Conservation (phyloP, 2,888 invertebrate genomes). For the Spilarctia lutea region DNA sequence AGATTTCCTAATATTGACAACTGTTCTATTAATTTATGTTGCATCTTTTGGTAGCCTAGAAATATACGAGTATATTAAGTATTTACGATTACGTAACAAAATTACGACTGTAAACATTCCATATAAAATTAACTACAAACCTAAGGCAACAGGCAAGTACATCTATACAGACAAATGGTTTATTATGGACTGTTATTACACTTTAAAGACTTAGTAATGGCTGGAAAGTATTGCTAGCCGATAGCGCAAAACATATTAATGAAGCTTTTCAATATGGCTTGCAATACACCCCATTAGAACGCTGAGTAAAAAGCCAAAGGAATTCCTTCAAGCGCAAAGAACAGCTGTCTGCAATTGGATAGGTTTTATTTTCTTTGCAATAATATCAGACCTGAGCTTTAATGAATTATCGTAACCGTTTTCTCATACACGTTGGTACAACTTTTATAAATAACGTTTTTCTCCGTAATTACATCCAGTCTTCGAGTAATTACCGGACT, state of each 20-base stretch:
- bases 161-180: neutral
- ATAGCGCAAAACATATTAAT: neutral
- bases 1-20: too few relatives aligned
- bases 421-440: neutral
- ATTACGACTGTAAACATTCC: too few relatives aligned
- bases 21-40: too few relatives aligned
- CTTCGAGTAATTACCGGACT: conserved; percentile 5
- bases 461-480: neutral
- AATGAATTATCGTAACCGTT: neutral
- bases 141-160: too few relatives aligned
- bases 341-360: neutral
- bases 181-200: neutral
- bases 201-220: neutral
- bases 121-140: too few relatives aligned
- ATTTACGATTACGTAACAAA: too few relatives aligned
- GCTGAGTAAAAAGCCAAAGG: neutral
- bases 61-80: too few relatives aligned
- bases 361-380: neutral
- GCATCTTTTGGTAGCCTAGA: too few relatives aligned
- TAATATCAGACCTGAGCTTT: neutral
- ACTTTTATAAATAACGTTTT: neutral
- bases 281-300: neutral
- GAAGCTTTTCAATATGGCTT: neutral
- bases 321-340: neutral
- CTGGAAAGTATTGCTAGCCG: neutral